phyloP scores from a whole-genome alignment of 2,797 vertebrate species.

The Mallotus villosus region DNA sequence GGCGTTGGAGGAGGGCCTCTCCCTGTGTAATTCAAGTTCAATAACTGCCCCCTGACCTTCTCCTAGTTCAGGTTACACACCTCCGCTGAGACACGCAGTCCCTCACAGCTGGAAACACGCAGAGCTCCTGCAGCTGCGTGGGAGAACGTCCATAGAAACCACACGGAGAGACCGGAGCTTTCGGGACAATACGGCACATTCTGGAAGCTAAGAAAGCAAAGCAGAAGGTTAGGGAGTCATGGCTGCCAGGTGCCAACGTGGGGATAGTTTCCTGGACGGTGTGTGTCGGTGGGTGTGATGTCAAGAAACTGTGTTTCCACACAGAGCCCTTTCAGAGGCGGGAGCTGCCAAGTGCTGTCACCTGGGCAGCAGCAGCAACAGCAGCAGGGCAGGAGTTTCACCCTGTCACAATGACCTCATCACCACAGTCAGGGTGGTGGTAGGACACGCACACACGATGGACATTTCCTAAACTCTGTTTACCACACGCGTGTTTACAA shows the following conservation, averaged over 20 bases:
- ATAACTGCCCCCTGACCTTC: slow-evolving; percentile 73
- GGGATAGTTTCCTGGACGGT: slow-evolving; percentile 59
- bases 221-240: background rate
- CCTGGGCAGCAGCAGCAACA: slow-evolving; percentile 57
- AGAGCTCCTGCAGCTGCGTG: background rate
- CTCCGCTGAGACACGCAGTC: slow-evolving; percentile 66
- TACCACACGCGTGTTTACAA: no score
- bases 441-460: slow-evolving; percentile 53
- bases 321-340: slow-evolving; percentile 70
- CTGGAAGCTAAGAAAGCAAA: background rate
- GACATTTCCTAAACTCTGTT: slow-evolving; percentile 24
- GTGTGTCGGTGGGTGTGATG: slow-evolving; percentile 59
- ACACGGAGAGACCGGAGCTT: background rate
- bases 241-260: slow-evolving; percentile 64
- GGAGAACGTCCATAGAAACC: background rate
- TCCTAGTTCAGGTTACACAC: slow-evolving; percentile 69
- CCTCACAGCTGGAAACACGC: slow-evolving; percentile 67
- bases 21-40: slow-evolving; percentile 74
- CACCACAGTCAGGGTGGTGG: slow-evolving; percentile 54
- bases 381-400: slow-evolving; percentile 60
- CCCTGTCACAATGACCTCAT: slow-evolving; percentile 68
- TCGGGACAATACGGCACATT: background rate
- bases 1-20: slow-evolving; percentile 57
- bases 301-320: slow-evolving; percentile 71
- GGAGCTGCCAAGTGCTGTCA: slow-evolving; percentile 54